These are phyloP conservation scores for Sesia apiformis DNA, from an alignment of 2,888 invertebrate genomes.

Conservation along the genomic window DNA sequence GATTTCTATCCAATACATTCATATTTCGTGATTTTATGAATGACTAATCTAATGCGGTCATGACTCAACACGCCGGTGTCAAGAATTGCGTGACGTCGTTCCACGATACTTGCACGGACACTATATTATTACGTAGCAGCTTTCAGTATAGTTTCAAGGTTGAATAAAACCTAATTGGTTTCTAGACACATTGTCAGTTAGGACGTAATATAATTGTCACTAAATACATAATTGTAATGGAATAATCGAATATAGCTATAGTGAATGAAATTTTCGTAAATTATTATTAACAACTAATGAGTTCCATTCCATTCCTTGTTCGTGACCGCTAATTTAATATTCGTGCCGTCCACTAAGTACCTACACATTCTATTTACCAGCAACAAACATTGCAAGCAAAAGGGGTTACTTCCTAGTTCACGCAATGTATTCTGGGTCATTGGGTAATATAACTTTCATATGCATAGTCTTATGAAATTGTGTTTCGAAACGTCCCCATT, in stretches of 20 bases:
- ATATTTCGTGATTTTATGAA: constrained; percentile 32
- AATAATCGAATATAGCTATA: no score
- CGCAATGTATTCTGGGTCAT: constrained; percentile 25
- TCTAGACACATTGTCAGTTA: constrained; percentile 25
- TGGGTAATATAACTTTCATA: no score
- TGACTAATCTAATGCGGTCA: constrained; percentile 48
- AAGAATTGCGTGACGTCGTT: constrained; percentile 39
- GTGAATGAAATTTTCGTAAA: no score
- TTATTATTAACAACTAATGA: neutral
- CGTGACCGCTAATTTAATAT: constrained; percentile 1
- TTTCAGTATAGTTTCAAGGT: constrained; percentile 30
- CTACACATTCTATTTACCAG: constrained; percentile 25
- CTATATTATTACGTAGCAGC: constrained; percentile 21
- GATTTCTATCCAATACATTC: no score
- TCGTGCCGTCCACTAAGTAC: neutral
- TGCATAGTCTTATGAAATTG: no score
- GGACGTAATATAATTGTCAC: constrained; percentile 11
- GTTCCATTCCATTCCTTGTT: constrained; percentile 4
- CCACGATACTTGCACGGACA: constrained; percentile 20
- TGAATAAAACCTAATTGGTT: constrained; percentile 22
- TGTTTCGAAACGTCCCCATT: no score
- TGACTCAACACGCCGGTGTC: constrained; percentile 44
- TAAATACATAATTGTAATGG: no score
- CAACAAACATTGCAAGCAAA: constrained; percentile 36
- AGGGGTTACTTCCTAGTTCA: constrained; percentile 40